phyloP scores from a whole-genome alignment of 2,888 invertebrate genomes.

The Nasonovia ribisnigri region DNA sequence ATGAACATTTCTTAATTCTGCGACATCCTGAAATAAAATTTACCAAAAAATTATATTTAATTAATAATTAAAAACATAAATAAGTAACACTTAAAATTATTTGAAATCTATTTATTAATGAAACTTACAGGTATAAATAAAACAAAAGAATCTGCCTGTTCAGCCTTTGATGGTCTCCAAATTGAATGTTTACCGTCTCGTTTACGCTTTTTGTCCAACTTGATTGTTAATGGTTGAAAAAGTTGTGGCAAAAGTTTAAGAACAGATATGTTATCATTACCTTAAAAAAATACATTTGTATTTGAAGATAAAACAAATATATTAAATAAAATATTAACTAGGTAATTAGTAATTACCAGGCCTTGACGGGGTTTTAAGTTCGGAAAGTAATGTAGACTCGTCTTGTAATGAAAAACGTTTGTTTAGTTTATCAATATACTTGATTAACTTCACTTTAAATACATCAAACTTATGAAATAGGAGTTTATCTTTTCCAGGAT shows the following conservation, averaged over 20 bases:
- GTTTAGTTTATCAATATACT: not conserved
- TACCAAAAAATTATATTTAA: not conserved
- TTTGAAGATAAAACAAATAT: not conserved
- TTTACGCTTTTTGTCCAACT: not conserved
- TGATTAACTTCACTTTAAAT: not conserved
- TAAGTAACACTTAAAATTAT: too few relatives aligned
- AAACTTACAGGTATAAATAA: slow-evolving; percentile 4
- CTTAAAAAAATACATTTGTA: not conserved
- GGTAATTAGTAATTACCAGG: not conserved
- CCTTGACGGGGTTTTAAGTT: not conserved
- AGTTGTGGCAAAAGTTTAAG: not conserved
- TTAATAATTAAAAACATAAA: too few relatives aligned
- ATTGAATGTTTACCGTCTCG: not conserved
- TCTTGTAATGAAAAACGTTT: not conserved
- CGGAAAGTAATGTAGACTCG: not conserved
- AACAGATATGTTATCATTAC: not conserved
- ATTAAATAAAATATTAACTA: not conserved
- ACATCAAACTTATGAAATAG: not conserved
- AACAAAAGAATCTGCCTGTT: not conserved
- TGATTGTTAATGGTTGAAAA: not conserved
- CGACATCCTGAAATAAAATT: not conserved
- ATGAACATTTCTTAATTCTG: not conserved
- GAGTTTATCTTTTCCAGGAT: not conserved
- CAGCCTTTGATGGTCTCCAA: not conserved
- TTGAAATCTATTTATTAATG: not conserved